Percentiles rank a stretch among this genome's conserved stretches.
Conservation (phyloP, 2,113 vertebrate genomes). For the Monopterus albus region DNA sequence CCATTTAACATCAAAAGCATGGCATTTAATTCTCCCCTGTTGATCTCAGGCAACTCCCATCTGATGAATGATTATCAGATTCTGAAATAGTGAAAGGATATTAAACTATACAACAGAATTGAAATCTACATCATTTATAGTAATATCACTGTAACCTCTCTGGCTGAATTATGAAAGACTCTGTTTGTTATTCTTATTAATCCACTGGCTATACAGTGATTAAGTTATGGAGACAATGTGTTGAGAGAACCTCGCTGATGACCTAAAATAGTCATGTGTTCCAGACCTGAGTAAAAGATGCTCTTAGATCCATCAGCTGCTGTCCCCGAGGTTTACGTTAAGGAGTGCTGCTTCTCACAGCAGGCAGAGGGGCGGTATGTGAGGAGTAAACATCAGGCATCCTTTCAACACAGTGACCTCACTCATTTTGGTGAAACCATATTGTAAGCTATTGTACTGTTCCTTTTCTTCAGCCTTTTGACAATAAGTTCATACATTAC, state of each 20-base stretch:
- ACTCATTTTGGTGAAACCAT: slow-evolving; percentile 27
- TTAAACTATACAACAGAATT: too few species aligned
- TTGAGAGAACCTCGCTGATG: slow-evolving; percentile 55
- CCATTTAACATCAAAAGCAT: not conserved
- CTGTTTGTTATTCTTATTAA: slow-evolving; percentile 40
- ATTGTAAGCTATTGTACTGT: not conserved
- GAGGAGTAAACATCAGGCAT: slow-evolving; percentile 51
- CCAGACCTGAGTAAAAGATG: slow-evolving; percentile 42
- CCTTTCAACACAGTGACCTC: slow-evolving; percentile 44
- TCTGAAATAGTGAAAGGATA: not conserved
- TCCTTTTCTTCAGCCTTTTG: not conserved
- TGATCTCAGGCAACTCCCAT: not conserved
- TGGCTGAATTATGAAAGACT: slow-evolving; percentile 4
- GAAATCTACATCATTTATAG: not conserved
- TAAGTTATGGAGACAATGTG: slow-evolving; percentile 19
- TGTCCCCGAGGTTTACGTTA: slow-evolving; percentile 76
- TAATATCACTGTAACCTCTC: not conserved
- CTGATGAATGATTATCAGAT: not conserved
- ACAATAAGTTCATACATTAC: not conserved
- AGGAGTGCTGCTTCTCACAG: slow-evolving; percentile 39
- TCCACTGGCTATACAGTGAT: slow-evolving; percentile 30
- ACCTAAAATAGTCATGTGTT: slow-evolving; percentile 85
- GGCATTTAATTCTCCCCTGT: not conserved
- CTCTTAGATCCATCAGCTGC: slow-evolving; percentile 66
- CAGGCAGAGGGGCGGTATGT: slow-evolving; percentile 36